Percentiles rank a stretch among this genome's conserved stretches.
Conservation (phyloP, 2,888 invertebrate species). For the Orthosia cruda region DNA sequence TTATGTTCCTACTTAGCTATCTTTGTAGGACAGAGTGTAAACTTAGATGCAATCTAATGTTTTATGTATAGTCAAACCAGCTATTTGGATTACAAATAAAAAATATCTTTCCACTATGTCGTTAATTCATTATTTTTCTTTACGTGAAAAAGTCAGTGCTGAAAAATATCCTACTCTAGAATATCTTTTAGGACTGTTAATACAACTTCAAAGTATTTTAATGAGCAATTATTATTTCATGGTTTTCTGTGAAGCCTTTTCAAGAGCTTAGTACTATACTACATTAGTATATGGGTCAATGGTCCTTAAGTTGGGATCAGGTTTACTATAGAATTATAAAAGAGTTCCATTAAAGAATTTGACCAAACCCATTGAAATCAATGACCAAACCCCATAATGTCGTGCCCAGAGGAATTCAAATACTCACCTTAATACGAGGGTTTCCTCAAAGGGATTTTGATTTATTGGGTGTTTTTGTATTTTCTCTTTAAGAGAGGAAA, state of each 20-base stretch:
- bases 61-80: not conserved
- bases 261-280: conserved; percentile 16
- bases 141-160: conserved; percentile 10
- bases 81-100: not conserved
- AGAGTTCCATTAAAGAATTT: conserved; percentile 38
- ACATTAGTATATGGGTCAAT: conserved; percentile 13
- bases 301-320: conserved; percentile 11
- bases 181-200: too few species aligned
- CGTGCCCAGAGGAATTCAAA: conserved; percentile 46
- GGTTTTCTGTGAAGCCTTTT: conserved; percentile 1
- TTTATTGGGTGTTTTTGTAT: conserved; percentile 5
- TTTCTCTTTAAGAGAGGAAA: conserved; percentile 5
- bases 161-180: conserved; percentile 8
- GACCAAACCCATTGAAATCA: conserved; percentile 12
- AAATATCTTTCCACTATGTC: not conserved
- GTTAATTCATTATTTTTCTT: not conserved
- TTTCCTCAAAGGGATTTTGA: conserved; percentile 15
- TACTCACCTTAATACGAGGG: conserved; percentile 14
- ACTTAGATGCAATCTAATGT: not conserved
- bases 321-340: conserved; percentile 32
- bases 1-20: conserved; percentile 12
- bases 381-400: conserved; percentile 14
- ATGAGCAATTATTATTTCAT: conserved; percentile 54
- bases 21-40: not conserved
- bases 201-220: conserved; percentile 27